Evolutionary conservation across 2,888 invertebrate species (phyloP).

Genomic region (Carabus problematicus): DNA sequence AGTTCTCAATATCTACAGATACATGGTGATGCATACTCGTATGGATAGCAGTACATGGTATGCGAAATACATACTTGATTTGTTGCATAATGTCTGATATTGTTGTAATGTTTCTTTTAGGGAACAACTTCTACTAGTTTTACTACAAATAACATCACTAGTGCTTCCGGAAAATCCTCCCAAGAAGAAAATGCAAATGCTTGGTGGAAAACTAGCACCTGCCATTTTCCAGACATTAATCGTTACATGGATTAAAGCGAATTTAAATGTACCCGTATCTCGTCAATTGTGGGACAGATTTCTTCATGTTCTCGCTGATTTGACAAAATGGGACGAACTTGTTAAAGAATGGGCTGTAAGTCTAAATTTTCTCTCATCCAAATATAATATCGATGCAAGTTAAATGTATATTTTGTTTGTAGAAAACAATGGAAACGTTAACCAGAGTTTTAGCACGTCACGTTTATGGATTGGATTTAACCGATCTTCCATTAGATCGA

Average conservation of each 20-base stretch:
- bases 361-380: slow-evolving; percentile 45
- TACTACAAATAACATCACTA: slow-evolving; percentile 90
- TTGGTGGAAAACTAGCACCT: slow-evolving; percentile 83
- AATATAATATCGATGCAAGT: background rate
- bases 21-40: slow-evolving; percentile 95
- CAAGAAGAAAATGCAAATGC: slow-evolving; percentile 75
- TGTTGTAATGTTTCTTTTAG: slow-evolving; percentile 57
- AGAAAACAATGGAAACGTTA: slow-evolving; percentile 97
- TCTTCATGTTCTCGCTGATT: slow-evolving; percentile 81
- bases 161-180: slow-evolving; percentile 83
- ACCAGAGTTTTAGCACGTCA: slow-evolving; percentile 94
- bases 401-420: slow-evolving; percentile 45
- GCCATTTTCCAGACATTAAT: slow-evolving; percentile 92
- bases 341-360: slow-evolving; percentile 95
- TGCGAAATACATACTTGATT: slow-evolving; percentile 46
- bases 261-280: slow-evolving; percentile 90
- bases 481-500: slow-evolving; percentile 82
- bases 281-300: slow-evolving; percentile 94
- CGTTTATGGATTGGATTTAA: slow-evolving; percentile 92
- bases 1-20: slow-evolving; percentile 93
- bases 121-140: slow-evolving; percentile 85
- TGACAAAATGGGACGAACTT: slow-evolving; percentile 93
- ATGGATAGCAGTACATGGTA: slow-evolving; percentile 94
- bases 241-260: slow-evolving; percentile 98
- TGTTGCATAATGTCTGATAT: too few relatives aligned